These are phyloP conservation scores for Entomyzon cyanotis DNA, from an alignment of 2,113 vertebrate species.

Conservation along the genomic window DNA sequence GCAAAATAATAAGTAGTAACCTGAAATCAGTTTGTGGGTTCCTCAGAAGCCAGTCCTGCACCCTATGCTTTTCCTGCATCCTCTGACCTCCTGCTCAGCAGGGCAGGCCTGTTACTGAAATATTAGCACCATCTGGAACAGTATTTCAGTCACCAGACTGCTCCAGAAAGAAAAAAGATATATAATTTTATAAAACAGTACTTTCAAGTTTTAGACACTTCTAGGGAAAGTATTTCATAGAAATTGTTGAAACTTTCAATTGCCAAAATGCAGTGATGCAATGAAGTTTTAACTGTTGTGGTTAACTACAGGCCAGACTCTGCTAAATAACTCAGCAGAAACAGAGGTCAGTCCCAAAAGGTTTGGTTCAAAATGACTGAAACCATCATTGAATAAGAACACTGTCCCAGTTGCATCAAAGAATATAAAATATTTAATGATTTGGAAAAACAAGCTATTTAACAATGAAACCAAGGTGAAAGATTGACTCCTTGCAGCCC, in stretches of 20 bases:
- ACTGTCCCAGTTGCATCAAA: not conserved
- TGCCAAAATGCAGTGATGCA: not conserved
- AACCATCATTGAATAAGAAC: not conserved
- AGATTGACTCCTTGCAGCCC: not conserved
- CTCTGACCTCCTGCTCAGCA: not conserved
- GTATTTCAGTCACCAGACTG: not conserved
- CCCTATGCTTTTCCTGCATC: not conserved
- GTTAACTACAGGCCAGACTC: not conserved
- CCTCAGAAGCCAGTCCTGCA: not conserved
- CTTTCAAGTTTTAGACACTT: not conserved
- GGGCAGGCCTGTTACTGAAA: not conserved
- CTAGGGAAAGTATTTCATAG: not conserved
- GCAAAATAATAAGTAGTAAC: not conserved
- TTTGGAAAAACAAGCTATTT: not conserved
- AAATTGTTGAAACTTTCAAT: not conserved
- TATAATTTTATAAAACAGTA: not conserved
- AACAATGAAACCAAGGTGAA: not conserved
- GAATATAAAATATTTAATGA: not conserved
- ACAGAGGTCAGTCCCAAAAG: not conserved
- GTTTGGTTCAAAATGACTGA: not conserved
- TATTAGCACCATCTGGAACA: not conserved
- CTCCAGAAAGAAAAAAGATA: not conserved
- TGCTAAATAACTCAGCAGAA: not conserved
- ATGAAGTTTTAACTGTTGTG: not conserved
- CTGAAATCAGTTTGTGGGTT: not conserved